These are phyloP conservation scores for Oxystoma pomonae DNA, from an alignment of 2,888 invertebrate species.

Conservation along the genomic window DNA sequence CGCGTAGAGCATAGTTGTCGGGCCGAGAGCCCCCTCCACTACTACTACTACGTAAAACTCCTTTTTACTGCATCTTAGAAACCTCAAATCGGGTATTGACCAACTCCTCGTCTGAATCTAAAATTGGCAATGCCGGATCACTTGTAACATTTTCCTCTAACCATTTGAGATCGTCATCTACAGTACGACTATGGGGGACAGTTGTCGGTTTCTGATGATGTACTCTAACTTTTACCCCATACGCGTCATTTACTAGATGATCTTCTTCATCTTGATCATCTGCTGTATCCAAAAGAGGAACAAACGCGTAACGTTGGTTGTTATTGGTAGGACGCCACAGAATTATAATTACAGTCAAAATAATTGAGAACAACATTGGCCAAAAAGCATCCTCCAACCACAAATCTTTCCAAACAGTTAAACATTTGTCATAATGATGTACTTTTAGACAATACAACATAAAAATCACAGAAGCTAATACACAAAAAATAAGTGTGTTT, in stretches of 20 bases:
- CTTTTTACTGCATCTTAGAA: slow-evolving; percentile 75
- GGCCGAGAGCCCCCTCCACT: too few relatives aligned
- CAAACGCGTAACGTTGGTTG: slow-evolving; percentile 92
- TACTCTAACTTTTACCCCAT: slow-evolving; percentile 72
- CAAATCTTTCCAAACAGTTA: slow-evolving; percentile 83
- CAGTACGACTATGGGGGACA: slow-evolving; percentile 47
- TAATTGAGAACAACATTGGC: slow-evolving; percentile 87
- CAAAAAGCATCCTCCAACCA: slow-evolving; percentile 96
- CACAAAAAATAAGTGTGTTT: slow-evolving; percentile 87
- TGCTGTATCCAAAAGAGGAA: slow-evolving; percentile 82
- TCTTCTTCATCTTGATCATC: slow-evolving; percentile 75
- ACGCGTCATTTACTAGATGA: slow-evolving; percentile 81
- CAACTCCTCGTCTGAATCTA: slow-evolving; percentile 79
- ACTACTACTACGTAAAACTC: too few relatives aligned
- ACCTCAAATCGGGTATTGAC: slow-evolving; percentile 83
- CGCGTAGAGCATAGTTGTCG: too few relatives aligned
- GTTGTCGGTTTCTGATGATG: slow-evolving; percentile 33
- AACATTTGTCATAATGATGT: slow-evolving; percentile 70
- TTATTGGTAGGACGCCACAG: slow-evolving; percentile 95
- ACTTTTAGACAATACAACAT: slow-evolving; percentile 90
- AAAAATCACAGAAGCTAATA: slow-evolving; percentile 85
- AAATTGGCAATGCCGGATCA: slow-evolving; percentile 64
- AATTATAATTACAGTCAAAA: slow-evolving; percentile 88
- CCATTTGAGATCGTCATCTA: slow-evolving; percentile 84
- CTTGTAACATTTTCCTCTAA: slow-evolving; percentile 88